Evolutionary conservation across 2,888 invertebrate species (phyloP), one percentile per base, ranked within the genome.

Genomic region (Agrochola circellaris): DNA sequence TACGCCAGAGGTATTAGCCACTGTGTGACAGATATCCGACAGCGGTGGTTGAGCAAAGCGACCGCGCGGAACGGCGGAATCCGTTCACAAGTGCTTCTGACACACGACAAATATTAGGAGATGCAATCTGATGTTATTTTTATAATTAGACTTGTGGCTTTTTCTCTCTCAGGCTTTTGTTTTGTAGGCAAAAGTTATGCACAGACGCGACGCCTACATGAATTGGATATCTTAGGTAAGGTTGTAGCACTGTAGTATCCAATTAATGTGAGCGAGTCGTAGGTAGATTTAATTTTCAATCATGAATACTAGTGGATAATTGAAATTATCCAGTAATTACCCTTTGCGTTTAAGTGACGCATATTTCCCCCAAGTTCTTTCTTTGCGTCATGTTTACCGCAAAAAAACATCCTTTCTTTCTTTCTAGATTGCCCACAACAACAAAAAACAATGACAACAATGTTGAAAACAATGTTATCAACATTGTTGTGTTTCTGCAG

Each of bases 1-100:
- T 72, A 72, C 64, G 69, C 56, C 68, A 61, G 79, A 20, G 72
- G 74, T 78, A 82, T 77, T 78, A 81, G 80, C 73, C 66, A 74
- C 56, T 61, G 26, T 72, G 72, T 77, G 87, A 86, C 84, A 88
- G 73, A 76, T 70, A 88, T 82, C 82, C 42, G 87, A 88, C 80
- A 13, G 80, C 72, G 20, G 84, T 34, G 75, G 79, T 75, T 38
- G 68, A 23, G 64, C 23, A 65, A 51, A 38, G 76, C 81, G 68
- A 80, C 81, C 73, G 73, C 78, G 61, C n/a, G 78, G 62, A 80
- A 83, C 51, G 48, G 76, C 38, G 38, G 56, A 54, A 51, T 81
- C 77, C 79, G 73, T 82, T 73, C 82, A 80, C 78, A 81, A 85
- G 67, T 83, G 83, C 69, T 69, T 51, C 11, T 75, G 80, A 83